Conservation (phyloP, 2,113 vertebrate species). For the Oxyura jamaicensis region DNA sequence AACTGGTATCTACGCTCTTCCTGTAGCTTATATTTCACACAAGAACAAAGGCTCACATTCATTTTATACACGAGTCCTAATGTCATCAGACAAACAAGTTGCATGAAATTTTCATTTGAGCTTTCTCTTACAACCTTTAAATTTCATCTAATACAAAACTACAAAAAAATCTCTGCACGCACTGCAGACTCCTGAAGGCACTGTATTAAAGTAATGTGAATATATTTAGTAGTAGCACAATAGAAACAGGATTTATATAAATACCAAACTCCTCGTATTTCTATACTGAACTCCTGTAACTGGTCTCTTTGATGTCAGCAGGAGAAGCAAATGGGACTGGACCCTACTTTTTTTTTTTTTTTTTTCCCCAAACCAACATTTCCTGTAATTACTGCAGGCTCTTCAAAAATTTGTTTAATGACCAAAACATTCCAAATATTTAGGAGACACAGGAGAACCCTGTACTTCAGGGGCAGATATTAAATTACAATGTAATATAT, state of each 20-base stretch:
- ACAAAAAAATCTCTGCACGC: background rate
- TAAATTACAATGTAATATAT: fast-evolving
- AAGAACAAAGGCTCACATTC: background rate
- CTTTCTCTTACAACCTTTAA: background rate
- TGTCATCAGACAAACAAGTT: background rate
- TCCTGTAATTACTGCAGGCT: background rate
- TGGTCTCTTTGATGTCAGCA: background rate
- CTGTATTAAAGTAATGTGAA: background rate
- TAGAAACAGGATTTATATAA: background rate
- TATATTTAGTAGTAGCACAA: background rate
- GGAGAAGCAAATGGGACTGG: background rate
- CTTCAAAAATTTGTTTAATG: background rate
- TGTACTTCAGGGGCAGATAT: background rate
- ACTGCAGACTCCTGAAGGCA: background rate
- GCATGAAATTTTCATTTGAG: background rate
- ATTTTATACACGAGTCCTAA: background rate
- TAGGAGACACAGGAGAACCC: background rate
- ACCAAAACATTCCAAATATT: background rate
- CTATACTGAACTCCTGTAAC: background rate
- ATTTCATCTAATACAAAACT: background rate
- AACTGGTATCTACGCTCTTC: background rate
- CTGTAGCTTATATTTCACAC: background rate
- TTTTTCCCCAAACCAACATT: too few relatives aligned
- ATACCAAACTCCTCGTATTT: background rate
- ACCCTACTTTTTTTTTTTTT: background rate